phyloP scores from a whole-genome alignment of 2,797 vertebrate genomes.

The Sardinella longiceps region DNA sequence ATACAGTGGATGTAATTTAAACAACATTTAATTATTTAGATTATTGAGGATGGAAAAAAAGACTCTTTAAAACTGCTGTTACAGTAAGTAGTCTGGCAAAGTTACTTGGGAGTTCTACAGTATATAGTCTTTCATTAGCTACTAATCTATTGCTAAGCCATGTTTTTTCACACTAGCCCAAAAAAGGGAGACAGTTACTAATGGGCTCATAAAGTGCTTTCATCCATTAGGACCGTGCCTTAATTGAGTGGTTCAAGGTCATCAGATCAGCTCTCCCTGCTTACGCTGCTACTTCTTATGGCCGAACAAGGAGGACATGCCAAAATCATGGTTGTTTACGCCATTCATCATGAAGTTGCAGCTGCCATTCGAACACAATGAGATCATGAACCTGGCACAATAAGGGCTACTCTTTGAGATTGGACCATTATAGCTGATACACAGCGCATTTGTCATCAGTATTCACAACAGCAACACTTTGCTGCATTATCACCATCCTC shows the following conservation, averaged over 20 bases:
- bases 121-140: background rate
- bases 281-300: slow-evolving; percentile 55
- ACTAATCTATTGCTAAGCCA: background rate
- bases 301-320: slow-evolving; percentile 41
- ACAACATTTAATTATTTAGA: background rate
- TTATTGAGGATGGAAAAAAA: background rate
- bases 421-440: slow-evolving; percentile 50
- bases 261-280: slow-evolving; percentile 57
- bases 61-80: background rate
- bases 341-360: slow-evolving; percentile 58
- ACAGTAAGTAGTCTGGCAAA: background rate
- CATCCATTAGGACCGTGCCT: slow-evolving; percentile 50
- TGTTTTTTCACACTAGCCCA: background rate
- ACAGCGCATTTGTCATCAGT: slow-evolving; percentile 38
- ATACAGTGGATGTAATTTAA: background rate
- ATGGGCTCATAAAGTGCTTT: slow-evolving; percentile 51
- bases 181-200: slow-evolving; percentile 38
- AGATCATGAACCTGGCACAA: slow-evolving; percentile 37
- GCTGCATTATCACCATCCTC: background rate
- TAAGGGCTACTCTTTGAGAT: slow-evolving; percentile 44
- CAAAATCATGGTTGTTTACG: slow-evolving; percentile 48
- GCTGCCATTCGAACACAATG: slow-evolving; percentile 38
- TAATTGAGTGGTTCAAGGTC: slow-evolving; percentile 66
- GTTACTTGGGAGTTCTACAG: background rate
- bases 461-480: background rate